These are phyloP conservation scores for Salpingus planirostris DNA, from an alignment of 2,888 invertebrate genomes.

Conservation along the genomic window DNA sequence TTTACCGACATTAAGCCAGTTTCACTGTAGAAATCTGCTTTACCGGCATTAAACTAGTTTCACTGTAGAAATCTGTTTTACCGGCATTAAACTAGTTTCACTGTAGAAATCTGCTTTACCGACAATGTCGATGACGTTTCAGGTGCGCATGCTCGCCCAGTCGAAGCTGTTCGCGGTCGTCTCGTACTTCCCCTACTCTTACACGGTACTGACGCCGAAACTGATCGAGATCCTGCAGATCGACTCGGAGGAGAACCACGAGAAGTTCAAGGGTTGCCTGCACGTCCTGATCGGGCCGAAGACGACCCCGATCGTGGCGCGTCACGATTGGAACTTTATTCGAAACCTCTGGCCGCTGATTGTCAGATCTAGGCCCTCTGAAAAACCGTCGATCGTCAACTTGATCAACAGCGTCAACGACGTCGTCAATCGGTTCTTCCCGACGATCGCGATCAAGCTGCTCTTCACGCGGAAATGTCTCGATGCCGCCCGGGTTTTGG, in stretches of 20 bases:
- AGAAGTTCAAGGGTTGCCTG: constrained; percentile 69
- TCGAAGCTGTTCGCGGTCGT: constrained; percentile 53
- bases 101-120: too few relatives aligned
- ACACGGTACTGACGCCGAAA: constrained; percentile 54
- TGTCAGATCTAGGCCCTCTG: constrained; percentile 68
- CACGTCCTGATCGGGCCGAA: constrained; percentile 66
- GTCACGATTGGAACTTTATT: constrained; percentile 69
- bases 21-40: too few relatives aligned
- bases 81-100: too few relatives aligned
- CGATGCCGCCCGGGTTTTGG: constrained; percentile 43
- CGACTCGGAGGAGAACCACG: constrained; percentile 54
- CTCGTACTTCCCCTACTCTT: constrained; percentile 60
- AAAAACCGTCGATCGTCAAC: constrained; percentile 72
- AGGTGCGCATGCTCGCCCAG: constrained; percentile 62
- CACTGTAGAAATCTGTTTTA: too few relatives aligned
- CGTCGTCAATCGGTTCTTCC: constrained; percentile 50
- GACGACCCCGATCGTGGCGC: constrained; percentile 53
- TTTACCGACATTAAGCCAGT: too few relatives aligned
- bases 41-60: too few relatives aligned
- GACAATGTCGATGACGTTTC: too few relatives aligned
- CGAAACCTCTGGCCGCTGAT: constrained; percentile 70
- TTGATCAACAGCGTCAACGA: constrained; percentile 50
- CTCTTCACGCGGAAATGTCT: constrained; percentile 48
- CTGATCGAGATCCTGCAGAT: constrained; percentile 52
- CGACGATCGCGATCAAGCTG: constrained; percentile 52